phyloP scores from a whole-genome alignment of 2,888 invertebrate genomes.

The Eurytoma adleriae region DNA sequence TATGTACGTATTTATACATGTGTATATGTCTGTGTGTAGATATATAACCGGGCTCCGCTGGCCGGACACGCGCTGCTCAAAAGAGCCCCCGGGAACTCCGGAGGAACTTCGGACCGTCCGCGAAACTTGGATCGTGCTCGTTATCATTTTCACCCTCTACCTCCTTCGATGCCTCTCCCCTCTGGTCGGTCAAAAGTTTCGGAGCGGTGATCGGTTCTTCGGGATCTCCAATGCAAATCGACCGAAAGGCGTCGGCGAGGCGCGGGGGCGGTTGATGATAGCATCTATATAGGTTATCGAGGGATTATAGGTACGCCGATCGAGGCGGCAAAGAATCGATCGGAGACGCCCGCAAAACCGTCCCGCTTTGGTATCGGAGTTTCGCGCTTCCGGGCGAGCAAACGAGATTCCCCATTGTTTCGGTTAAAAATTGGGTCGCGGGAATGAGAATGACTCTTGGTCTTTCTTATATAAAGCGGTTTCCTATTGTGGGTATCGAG shows the following conservation, averaged over 20 bases:
- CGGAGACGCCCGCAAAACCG: no score
- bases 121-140: background rate
- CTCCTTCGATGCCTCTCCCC: background rate
- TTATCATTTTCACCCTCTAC: background rate
- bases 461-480: no score
- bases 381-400: no score
- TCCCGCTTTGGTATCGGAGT: no score
- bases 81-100: background rate
- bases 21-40: no score
- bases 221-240: slow-evolving; percentile 10
- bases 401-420: no score
- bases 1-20: no score
- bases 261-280: background rate
- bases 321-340: no score
- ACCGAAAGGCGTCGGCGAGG: background rate
- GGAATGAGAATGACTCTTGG: no score
- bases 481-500: no score
- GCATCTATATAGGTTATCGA: background rate
- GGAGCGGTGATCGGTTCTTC: background rate
- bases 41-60: background rate
- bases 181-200: slow-evolving; percentile 1
- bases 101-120: background rate
- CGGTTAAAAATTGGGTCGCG: no score
- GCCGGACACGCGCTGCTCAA: background rate
- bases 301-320: no score